A percentile compares a stretch with the other conserved stretches of the same genome.
Evolutionary conservation across 2,113 vertebrate genomes (phyloP).

Genomic region (Datnioides undecimradiatus): DNA sequence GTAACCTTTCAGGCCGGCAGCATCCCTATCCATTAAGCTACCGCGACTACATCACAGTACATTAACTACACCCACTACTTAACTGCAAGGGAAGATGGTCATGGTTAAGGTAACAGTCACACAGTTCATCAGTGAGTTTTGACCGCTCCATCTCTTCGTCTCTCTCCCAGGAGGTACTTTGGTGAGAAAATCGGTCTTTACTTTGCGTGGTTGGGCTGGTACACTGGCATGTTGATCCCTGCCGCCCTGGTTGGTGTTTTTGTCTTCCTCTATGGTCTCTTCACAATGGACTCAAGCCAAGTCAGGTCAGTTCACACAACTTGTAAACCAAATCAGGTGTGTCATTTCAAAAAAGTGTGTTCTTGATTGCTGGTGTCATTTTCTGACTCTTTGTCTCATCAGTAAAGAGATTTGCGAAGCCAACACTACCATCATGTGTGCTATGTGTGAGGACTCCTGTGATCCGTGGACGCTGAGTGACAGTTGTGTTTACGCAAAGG

Average conservation of each 20-base stretch:
- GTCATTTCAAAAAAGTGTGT: not conserved
- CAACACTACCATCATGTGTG: conserved; percentile 95
- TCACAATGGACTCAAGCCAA: conserved; percentile 98
- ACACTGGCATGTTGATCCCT: conserved; percentile 98
- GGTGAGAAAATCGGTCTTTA: conserved; percentile 99
- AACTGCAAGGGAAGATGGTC: not conserved
- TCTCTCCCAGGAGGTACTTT: conserved; percentile 90
- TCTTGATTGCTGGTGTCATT: not conserved
- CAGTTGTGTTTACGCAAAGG: conserved; percentile 98
- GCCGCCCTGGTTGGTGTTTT: conserved; percentile 96
- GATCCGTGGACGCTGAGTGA: conserved; percentile 93
- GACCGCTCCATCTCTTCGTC: conserved; percentile 21
- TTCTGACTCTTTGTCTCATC: conserved; percentile 24
- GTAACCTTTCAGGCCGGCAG: conserved; percentile 20
- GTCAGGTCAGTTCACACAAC: conserved; percentile 89
- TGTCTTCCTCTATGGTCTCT: conserved; percentile 97
- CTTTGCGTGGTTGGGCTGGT: conserved; percentile 99
- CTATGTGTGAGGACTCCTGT: conserved; percentile 95
- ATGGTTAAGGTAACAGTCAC: conserved; percentile 4
- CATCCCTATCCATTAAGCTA: conserved; percentile 21
- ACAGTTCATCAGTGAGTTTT: not conserved
- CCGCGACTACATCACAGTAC: not conserved
- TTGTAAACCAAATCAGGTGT: not conserved
- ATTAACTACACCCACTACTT: not conserved
- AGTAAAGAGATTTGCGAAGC: conserved; percentile 98